Evolutionary conservation across 2,113 vertebrate species (phyloP), one percentile per base, ranked within the genome.

Genomic region (Dendropsophus ebraccatus): DNA sequence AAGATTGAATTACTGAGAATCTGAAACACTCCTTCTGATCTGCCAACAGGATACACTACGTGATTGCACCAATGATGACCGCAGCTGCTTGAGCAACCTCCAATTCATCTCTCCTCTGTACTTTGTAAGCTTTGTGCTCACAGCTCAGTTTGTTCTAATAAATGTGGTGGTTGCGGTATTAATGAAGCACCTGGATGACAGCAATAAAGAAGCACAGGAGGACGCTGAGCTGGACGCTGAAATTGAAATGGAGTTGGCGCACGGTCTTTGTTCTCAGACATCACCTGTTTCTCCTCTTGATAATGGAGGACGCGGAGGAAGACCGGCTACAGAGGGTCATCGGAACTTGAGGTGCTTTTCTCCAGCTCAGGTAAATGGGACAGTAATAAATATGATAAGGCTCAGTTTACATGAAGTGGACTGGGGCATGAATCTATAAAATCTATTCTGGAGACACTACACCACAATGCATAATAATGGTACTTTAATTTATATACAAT

Each of bases 91-190:
- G 92, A 97, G 97, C 86, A 98, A 97, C 94, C 95, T 95, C 84
- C 95, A 95, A 92, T 95, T 96, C 79, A 95, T 99, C 94, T 99
- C 98, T 17, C 98, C 98, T 0, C 93, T 99, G 88, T 99, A 99
- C 95, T 99, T 99, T 87, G 98, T 99, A 91, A 99, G 97, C 95
- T 99, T 99, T 75, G 98, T 99, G 94, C 97, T 99, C 94, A 99
- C 98, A 62, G 98, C 98, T 76, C 98, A 99, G 95, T 99, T 99
- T 67, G 98, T 99, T 92, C 98, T 99, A 92, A 98, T 99, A 95
- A 99, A 99, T 9, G 98, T 99, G 94, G 98, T 99, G 92, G 98
- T 99, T 92, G 98, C 98, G 2, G 98, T 99, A 92, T 96, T 99
- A 88, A 99, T 99, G 98, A 99, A 99, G 90, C 98, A 99, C 90